These are phyloP conservation scores for Selene dorsalis DNA, from an alignment of 2,797 vertebrate species.

Conservation along the genomic window DNA sequence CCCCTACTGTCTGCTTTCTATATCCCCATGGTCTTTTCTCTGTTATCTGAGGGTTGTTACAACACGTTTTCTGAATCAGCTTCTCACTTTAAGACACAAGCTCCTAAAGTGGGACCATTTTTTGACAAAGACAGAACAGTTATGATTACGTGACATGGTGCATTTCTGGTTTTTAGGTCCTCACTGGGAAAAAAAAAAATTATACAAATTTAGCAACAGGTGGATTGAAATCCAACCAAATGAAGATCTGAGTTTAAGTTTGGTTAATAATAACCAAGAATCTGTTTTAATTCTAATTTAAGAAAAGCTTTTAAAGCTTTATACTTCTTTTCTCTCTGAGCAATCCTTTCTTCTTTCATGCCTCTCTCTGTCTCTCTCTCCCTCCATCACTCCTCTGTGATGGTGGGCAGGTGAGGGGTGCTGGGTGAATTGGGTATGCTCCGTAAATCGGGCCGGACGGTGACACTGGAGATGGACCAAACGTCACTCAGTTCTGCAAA, in stretches of 20 bases:
- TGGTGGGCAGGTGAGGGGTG: conserved; percentile 79
- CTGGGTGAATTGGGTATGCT: conserved; percentile 67
- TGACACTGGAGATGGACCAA: conserved; percentile 84
- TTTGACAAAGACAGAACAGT: not conserved
- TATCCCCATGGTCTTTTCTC: not conserved
- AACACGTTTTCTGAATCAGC: not conserved
- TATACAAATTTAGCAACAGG: not conserved
- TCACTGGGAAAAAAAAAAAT: not conserved
- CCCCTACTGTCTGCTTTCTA: not conserved
- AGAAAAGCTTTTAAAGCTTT: not conserved
- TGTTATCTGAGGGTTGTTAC: not conserved
- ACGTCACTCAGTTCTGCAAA: conserved; percentile 85
- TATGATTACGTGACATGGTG: not conserved
- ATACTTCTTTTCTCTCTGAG: not conserved
- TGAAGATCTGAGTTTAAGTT: not conserved
- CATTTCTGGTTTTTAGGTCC: not conserved
- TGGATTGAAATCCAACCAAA: not conserved
- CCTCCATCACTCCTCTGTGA: conserved; percentile 78
- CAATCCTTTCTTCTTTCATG: not conserved
- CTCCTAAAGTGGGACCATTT: not conserved
- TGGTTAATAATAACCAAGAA: no score
- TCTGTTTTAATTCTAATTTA: not conserved
- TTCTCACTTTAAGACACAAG: not conserved
- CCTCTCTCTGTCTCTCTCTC: not conserved
- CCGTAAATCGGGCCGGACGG: conserved; percentile 69